Percentiles rank a stretch among this genome's conserved stretches.
phyloP scores from a whole-genome alignment of 1,140 invertebrate genomes.

The Lordiphosa clarofinis region DNA sequence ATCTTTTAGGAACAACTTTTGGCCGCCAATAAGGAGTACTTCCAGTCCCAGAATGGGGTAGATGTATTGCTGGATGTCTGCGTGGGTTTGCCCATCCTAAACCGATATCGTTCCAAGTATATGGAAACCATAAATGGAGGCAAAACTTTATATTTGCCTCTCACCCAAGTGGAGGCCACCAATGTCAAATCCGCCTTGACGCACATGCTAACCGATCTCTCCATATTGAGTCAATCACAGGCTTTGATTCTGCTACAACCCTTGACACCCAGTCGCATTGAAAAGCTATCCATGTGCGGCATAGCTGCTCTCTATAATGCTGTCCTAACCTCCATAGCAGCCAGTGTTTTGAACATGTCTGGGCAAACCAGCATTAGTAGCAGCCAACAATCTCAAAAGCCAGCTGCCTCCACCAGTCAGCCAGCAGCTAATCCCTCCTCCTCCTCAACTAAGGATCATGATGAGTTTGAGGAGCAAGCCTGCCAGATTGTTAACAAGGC shows the following conservation, averaged over 20 bases:
- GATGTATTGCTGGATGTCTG: conserved; percentile 72
- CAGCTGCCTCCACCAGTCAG: conserved; percentile 23
- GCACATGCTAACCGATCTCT: conserved; percentile 90
- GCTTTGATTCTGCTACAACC: conserved; percentile 91
- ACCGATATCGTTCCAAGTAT: conserved; percentile 70
- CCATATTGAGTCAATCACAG: conserved; percentile 89
- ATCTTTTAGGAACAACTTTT: conserved; percentile 80
- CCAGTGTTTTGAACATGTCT: conserved; percentile 80
- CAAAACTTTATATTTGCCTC: conserved; percentile 69
- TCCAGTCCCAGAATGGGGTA: conserved; percentile 79
- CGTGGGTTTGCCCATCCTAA: conserved; percentile 61
- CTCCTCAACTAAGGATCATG: conserved; percentile 47
- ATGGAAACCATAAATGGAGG: conserved; percentile 59
- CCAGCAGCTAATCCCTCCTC: conserved; percentile 12
- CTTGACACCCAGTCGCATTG: conserved; percentile 88
- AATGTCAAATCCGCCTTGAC: conserved; percentile 67
- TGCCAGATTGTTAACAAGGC: conserved; percentile 82
- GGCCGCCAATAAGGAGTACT: conserved; percentile 82
- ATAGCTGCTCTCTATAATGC: conserved; percentile 89
- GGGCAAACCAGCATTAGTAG: conserved; percentile 51
- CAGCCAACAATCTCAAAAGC: conserved; percentile 39
- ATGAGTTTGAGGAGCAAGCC: conserved; percentile 72
- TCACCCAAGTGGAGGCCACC: conserved; percentile 65
- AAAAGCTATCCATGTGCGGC: conserved; percentile 87
- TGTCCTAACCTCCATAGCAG: conserved; percentile 85